A percentile compares a stretch with the other conserved stretches of the same genome.
These are phyloP conservation scores for Pseudomyrmex dendroicus DNA, from an alignment of 1,140 invertebrate genomes.

Conservation along the genomic window DNA sequence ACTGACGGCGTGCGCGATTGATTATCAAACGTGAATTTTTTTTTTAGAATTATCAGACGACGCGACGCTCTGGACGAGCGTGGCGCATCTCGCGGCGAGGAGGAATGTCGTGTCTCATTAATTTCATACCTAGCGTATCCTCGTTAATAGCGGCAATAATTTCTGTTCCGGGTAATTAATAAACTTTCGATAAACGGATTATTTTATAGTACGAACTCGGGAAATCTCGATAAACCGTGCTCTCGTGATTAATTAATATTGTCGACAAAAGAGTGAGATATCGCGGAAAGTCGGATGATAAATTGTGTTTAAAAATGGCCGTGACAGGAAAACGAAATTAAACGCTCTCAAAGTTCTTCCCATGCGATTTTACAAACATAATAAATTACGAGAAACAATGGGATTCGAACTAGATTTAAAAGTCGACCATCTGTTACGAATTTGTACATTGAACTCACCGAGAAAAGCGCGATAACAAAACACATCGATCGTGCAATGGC, in stretches of 20 bases:
- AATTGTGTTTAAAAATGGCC: slow-evolving; percentile 3
- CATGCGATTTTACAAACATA: neutral
- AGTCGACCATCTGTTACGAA: neutral
- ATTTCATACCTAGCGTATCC: slow-evolving; percentile 7
- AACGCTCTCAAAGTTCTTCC: neutral
- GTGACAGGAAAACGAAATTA: neutral
- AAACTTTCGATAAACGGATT: slow-evolving; percentile 41
- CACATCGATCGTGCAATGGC: neutral
- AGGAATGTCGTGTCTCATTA: slow-evolving; percentile 45
- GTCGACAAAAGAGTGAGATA: slow-evolving; percentile 15
- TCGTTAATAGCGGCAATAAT: slow-evolving; percentile 32
- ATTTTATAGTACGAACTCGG: neutral
- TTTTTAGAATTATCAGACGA: slow-evolving; percentile 9
- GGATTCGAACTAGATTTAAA: too few species aligned
- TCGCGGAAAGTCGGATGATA: slow-evolving; percentile 5
- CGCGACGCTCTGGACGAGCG: neutral
- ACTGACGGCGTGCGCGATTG: slow-evolving; percentile 26
- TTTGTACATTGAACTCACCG: neutral
- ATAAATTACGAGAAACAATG: too few species aligned
- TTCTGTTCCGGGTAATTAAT: slow-evolving; percentile 39
- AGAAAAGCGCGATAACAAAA: neutral
- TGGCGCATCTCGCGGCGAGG: neutral
- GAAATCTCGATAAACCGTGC: neutral
- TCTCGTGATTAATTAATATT: slow-evolving; percentile 25
- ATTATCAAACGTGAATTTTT: slow-evolving; percentile 23